Base-by-base conservation (phyloP, 2,113 vertebrate species). In the Trochalopteron elliotii region DNA sequence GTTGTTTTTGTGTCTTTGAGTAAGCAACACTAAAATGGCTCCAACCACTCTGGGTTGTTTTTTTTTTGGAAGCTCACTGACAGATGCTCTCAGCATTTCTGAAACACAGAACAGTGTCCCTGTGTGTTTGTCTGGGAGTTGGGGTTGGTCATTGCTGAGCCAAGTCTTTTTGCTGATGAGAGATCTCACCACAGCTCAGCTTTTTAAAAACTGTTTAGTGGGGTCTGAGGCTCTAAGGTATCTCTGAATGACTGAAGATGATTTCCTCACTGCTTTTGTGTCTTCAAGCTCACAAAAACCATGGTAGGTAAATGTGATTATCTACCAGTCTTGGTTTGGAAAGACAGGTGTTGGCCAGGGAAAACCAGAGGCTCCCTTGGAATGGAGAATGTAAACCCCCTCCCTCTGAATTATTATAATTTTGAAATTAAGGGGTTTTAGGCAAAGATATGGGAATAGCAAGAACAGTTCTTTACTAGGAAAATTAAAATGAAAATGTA, bases 1-100 rank as follows among this genome's bases (percentile, higher is more conserved):
- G 42, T n/a, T 39, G 20, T 31, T 72, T 45, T 4, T 55, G 10
- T 70, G 42, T 18, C 30, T 64, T 55, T 78, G 49, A 39, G 12
- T 39, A 60, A 81, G 11, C 13, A 55, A 5, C 22, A 16, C 9
- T 56, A 52, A 64, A 80, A 31, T 1, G 0, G 37, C 21, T 22
- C 11, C 44, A 33, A 70, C n/a, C 39, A 30, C 42, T n/a, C 50
- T 8, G n/a, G 20, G 2, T 1, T 0, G 15, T 37, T 59, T 78
- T 0, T 18, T 37, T 59, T 78, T 52, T 35, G 10, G 23, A 61
- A 86, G 40, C 15, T 83, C 25, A 2, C 20, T 53, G 33, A 3
- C 30, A 24, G 33, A 27, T 45, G 45, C 39, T 82, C 35, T 33
- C 31, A 42, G 42, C 49, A n/a, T 39, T 63, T 44, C 65, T 59